A percentile compares a stretch with the other conserved stretches of the same genome.
These are phyloP conservation scores for Harpagifer antarcticus DNA, from an alignment of 2,797 vertebrate genomes.

Conservation along the genomic window DNA sequence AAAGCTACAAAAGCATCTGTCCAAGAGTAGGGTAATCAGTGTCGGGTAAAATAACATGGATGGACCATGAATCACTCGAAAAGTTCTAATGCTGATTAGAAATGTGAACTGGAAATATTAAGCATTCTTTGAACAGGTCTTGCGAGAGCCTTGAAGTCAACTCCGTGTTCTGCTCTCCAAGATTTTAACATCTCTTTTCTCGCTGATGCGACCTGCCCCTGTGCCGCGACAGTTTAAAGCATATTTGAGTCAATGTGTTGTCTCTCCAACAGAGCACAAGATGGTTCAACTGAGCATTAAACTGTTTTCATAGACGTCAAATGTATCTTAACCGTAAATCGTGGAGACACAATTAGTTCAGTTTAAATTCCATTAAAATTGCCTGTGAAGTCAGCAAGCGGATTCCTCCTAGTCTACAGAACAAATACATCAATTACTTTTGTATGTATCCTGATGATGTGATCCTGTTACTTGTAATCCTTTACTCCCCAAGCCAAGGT, in stretches of 20 bases:
- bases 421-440: no score
- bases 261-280: slow-evolving; percentile 1
- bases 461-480: no score
- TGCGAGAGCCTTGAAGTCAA: background rate
- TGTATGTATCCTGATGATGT: no score
- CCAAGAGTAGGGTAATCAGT: slow-evolving; percentile 64
- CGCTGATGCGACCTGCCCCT: slow-evolving; percentile 28
- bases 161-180: slow-evolving; percentile 7
- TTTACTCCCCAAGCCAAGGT: no score
- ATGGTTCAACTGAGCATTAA: slow-evolving; percentile 6
- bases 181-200: background rate
- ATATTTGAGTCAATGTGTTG: slow-evolving; percentile 22
- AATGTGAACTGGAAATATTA: slow-evolving; percentile 59
- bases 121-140: slow-evolving; percentile 27
- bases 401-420: no score
- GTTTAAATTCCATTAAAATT: no score
- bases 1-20: slow-evolving; percentile 56
- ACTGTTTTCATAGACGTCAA: slow-evolving; percentile 19
- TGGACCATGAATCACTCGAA: slow-evolving; percentile 55
- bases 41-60: slow-evolving; percentile 70
- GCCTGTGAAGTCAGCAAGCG: no score
- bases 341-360: no score
- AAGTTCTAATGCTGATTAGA: slow-evolving; percentile 58
- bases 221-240: slow-evolving; percentile 16
- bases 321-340: background rate